These are phyloP conservation scores for Malthinus seriepunctatus DNA, from an alignment of 2,888 invertebrate species.

Conservation along the genomic window DNA sequence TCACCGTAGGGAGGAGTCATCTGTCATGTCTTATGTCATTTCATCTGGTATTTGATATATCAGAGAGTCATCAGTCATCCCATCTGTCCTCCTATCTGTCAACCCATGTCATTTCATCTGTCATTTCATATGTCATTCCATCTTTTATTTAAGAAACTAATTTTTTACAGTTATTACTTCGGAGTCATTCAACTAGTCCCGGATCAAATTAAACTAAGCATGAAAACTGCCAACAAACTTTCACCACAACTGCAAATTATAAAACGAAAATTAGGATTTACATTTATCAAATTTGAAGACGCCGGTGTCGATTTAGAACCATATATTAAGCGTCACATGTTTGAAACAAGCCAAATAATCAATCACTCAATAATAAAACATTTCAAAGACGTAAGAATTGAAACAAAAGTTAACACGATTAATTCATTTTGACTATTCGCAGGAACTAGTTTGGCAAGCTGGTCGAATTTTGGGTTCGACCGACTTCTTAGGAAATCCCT, in stretches of 20 bases:
- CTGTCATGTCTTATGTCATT: too few species aligned
- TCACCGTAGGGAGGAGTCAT: too few species aligned
- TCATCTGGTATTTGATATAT: too few species aligned
- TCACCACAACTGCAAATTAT: slow-evolving; percentile 74
- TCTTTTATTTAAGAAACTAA: too few species aligned
- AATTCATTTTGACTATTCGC: slow-evolving; percentile 15
- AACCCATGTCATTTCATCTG: too few species aligned
- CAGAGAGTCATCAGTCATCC: too few species aligned
- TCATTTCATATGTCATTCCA: too few species aligned
- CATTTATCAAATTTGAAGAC: slow-evolving; percentile 94
- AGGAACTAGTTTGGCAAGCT: slow-evolving; percentile 94
- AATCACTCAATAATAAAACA: slow-evolving; percentile 81
- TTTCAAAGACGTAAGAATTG: slow-evolving; percentile 71
- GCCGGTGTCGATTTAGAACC: slow-evolving; percentile 91
- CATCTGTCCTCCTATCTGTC: too few species aligned
- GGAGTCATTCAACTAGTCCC: slow-evolving; percentile 52
- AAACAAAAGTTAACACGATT: background rate
- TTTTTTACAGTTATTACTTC: slow-evolving; percentile 45
- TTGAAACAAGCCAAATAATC: slow-evolving; percentile 88
- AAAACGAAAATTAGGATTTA: slow-evolving; percentile 84
- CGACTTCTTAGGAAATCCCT: slow-evolving; percentile 96
- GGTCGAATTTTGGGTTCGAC: slow-evolving; percentile 94
- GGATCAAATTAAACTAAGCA: slow-evolving; percentile 80
- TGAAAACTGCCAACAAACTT: slow-evolving; percentile 85
- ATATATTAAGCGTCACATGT: slow-evolving; percentile 84